Percentiles rank a stretch among this genome's conserved stretches.
Evolutionary conservation across 35 echinoderm and acorn worm genomes (phyloP).

Genomic region (Diadema setosum): DNA sequence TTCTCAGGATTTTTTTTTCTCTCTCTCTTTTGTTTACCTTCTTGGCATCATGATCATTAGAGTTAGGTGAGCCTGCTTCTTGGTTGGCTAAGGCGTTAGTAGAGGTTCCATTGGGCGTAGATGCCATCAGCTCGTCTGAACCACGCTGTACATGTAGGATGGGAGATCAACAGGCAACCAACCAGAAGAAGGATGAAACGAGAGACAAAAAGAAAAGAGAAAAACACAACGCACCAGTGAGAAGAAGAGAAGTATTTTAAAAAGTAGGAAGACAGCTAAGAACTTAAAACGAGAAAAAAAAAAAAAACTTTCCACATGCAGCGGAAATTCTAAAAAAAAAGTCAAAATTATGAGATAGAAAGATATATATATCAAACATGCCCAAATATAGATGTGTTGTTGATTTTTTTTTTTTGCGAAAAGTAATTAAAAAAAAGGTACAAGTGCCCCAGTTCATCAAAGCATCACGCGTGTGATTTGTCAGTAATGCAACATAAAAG

Average conservation of each 20-base stretch:
- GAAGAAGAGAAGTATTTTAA: conserved; percentile 6
- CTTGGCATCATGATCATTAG: conserved; percentile 18
- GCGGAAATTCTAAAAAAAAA: background rate
- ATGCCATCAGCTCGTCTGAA: background rate
- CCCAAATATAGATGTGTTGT: conserved; percentile 15
- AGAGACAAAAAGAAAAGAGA: conserved; percentile 18
- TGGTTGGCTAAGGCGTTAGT: background rate
- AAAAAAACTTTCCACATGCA: conserved; percentile 8
- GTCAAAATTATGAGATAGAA: background rate
- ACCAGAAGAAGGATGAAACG: background rate
- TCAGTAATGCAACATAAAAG: conserved; percentile 22
- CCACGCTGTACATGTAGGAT: background rate
- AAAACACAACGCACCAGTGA: conserved; percentile 34
- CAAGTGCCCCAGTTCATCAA: conserved; percentile 14
- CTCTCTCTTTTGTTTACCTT: background rate
- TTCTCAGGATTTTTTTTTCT: too few relatives aligned
- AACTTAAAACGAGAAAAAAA: conserved; percentile 1
- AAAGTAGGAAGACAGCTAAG: background rate
- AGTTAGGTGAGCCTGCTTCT: background rate
- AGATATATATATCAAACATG: conserved; percentile 24
- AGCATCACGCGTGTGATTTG: conserved; percentile 24
- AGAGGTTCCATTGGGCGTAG: conserved; percentile 10
- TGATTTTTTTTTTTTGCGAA: conserved; percentile 18
- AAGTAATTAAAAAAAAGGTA: background rate
- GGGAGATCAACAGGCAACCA: conserved; percentile 16